Evolutionary conservation across 2,113 vertebrate genomes (phyloP), one percentile per base, ranked within the genome.

Genomic region (Centropus bengalensis): DNA sequence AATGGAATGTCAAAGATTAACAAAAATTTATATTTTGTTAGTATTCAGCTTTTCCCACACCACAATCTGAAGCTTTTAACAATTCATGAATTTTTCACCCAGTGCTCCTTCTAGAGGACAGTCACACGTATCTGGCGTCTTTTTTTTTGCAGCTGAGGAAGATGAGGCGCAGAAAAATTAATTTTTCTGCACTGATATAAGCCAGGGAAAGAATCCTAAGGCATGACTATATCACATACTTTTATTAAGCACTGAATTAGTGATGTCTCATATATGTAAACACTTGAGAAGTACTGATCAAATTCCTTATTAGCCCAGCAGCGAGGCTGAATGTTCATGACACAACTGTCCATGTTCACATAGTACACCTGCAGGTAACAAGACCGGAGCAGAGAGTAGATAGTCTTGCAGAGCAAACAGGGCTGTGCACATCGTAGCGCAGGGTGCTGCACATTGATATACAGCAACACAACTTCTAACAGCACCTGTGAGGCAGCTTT

Each of bases 381-480:
- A 40, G 64, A 19, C 4, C 8, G n/a, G 1, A 47, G 32, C 36
- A 74, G 28, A 1, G 19, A 81, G 59, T 1, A 2, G 38, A 23
- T 1, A 64, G 26, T 4, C 62, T 6, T 18, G 44, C 23, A 42
- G 44, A 82, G 40, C 70, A 59, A 79, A n/a, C 49, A 54, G 40
- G 54, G 28, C 30, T 2, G 5, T 5, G 6, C 18, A 24, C 14
- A 17, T 1, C 0, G 5, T 3, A 63, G 47, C 40, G 40, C 42
- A 32, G 44, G 23, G 23, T 54, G 40, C 54, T 75, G 42, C 38
- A 44, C 67, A 40, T 26, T 1, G 0, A 12, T 3, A 19, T 4
- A 17, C 44, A 33, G 21, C 55, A 42, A 16, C 27, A 62, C 32
- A 22, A 8, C 21, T 78, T 40, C 55, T 64, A 82, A 58, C 15